A percentile compares a stretch with the other conserved stretches of the same genome.
These are phyloP conservation scores for Oxyruncus cristatus DNA, from an alignment of 2,113 vertebrate species.

Conservation along the genomic window DNA sequence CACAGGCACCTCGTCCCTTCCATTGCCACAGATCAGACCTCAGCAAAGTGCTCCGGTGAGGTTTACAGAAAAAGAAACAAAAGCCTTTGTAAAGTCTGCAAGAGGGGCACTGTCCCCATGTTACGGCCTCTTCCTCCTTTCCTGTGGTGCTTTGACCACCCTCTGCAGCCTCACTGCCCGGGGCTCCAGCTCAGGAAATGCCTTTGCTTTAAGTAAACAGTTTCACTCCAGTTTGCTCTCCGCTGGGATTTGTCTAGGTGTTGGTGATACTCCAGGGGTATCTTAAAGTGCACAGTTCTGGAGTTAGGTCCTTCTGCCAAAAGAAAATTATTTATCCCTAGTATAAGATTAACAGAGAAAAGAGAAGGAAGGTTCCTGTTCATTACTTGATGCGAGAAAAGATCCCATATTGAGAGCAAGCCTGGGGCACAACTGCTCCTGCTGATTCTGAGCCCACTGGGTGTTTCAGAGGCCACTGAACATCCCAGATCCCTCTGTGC, in stretches of 20 bases:
- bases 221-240: neutral
- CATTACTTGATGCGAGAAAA: neutral
- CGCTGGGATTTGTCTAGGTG: neutral
- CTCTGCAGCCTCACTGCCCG: neutral
- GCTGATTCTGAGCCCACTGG: neutral
- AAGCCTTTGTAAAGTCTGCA: neutral
- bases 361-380: neutral
- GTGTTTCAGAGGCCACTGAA: neutral
- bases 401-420: neutral
- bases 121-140: neutral
- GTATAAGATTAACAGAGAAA: neutral
- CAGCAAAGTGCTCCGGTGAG: fast-evolving
- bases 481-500: neutral
- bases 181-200: neutral
- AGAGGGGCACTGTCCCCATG: neutral
- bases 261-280: neutral
- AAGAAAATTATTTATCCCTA: neutral
- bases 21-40: neutral
- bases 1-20: neutral
- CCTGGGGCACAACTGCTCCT: neutral
- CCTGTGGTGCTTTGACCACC: neutral
- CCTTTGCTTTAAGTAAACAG: neutral
- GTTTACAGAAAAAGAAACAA: neutral
- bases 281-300: neutral
- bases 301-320: neutral